Base-by-base conservation (phyloP, 2,888 invertebrate genomes). In the Galeruca laticollis region DNA sequence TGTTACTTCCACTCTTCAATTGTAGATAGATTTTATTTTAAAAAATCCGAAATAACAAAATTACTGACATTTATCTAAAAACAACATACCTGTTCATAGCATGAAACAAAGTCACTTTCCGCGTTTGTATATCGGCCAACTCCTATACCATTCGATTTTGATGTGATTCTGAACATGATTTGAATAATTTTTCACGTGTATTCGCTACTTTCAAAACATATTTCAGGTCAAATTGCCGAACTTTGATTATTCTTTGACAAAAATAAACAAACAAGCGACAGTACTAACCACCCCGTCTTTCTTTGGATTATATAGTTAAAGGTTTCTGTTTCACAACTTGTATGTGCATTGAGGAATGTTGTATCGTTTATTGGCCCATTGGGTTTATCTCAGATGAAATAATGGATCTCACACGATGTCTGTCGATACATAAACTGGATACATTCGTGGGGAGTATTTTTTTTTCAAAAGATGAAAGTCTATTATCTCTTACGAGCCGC, bases 351-450 rank as follows among this genome's bases (percentile, higher is more conserved):
- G 72, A 74, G 79, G 81, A 80, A 80, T 79, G 81, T 71, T 74
- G 78, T 79, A 79, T 77, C 80, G 78, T 82, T 82, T 82, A 81
- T 82, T 81, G 75, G 80, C 21, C 64, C 65, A 65, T 65, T 65
- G 57, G 47, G 18, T 59, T 80, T 81, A 81, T 81, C 80, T 79
- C 54, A 78, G 80, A 77, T 78, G 76, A 74, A 74, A 76, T 77
- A 77, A 72, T 70, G 74, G 77, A 74, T 76, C 76, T 75, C 75
- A 78, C 77, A 76, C 75, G 69, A 74, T 70, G 74, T 47, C 40
- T 40, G 11, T 47, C 33, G 26, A 21, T 54, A 21, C 33, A 18
- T 57, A 11, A 18, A 57, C 33, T 18, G n/a, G 18, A 57, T 18
- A 31, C 33, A 9, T 18, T 60, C 47, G 60, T 62, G 62, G 62